A percentile compares a stretch with the other conserved stretches of the same genome.
These are phyloP conservation scores for Protodeltote pygarga DNA, from an alignment of 2,888 invertebrate species.

Conservation along the genomic window DNA sequence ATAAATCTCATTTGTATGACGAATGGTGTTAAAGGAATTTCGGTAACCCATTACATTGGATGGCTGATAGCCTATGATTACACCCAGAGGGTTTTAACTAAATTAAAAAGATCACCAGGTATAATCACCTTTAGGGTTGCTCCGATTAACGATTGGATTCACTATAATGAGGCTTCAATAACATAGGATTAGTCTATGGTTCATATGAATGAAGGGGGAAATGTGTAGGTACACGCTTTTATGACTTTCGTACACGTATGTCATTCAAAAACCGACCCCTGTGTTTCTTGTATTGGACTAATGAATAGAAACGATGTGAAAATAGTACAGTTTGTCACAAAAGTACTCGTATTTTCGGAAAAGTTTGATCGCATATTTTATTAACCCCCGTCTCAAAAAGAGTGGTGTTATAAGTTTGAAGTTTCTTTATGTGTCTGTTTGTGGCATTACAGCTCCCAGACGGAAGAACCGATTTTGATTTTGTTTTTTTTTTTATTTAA, in stretches of 20 bases:
- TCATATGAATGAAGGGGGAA: constrained; percentile 7
- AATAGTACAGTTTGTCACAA: too few relatives aligned
- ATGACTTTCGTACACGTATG: constrained; percentile 3
- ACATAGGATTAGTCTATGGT: constrained; percentile 5
- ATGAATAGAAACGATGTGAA: too few relatives aligned
- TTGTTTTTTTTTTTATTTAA: too few relatives aligned
- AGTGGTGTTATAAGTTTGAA: too few relatives aligned
- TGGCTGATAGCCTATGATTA: constrained; percentile 49
- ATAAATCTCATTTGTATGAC: constrained; percentile 67
- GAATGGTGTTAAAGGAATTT: constrained; percentile 60
- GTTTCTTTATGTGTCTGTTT: too few relatives aligned
- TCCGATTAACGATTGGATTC: constrained; percentile 65
- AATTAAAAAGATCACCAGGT: constrained; percentile 50
- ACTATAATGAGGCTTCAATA: constrained; percentile 47
- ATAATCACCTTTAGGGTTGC: constrained; percentile 31
- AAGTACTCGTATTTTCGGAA: too few relatives aligned
- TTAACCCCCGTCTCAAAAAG: too few relatives aligned
- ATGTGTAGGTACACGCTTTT: constrained; percentile 4
- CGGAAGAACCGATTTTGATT: too few relatives aligned
- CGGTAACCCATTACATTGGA: constrained; percentile 49
- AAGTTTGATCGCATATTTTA: too few relatives aligned
- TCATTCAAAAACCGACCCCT: too few relatives aligned
- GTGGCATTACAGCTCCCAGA: too few relatives aligned
- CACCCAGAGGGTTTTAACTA: constrained; percentile 43
- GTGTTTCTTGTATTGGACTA: too few relatives aligned